These are phyloP conservation scores for Neoscelio sp. DNA, from an alignment of 2,888 invertebrate genomes.

Conservation along the genomic window DNA sequence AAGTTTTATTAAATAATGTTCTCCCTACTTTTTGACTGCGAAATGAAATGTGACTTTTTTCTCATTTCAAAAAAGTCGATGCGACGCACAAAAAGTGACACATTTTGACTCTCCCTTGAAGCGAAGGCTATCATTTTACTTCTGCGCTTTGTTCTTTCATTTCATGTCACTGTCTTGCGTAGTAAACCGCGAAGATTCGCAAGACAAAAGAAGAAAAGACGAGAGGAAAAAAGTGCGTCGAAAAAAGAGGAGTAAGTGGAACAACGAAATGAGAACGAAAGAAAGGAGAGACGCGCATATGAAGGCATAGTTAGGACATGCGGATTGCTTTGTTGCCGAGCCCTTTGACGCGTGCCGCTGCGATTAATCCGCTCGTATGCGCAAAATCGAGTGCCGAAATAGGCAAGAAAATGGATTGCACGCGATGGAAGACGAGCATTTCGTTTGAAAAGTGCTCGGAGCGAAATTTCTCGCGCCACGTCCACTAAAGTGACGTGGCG, in stretches of 20 bases:
- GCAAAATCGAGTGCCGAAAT: constrained; percentile 69
- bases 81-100: constrained; percentile 44
- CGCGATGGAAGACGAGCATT: constrained; percentile 20
- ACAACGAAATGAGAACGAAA: constrained; percentile 52
- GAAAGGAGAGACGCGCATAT: constrained; percentile 48
- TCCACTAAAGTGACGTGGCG: constrained; percentile 19
- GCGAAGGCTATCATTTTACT: constrained; percentile 52
- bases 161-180: constrained; percentile 58
- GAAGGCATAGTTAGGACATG: constrained; percentile 58
- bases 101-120: constrained; percentile 42
- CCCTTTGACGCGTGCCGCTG: constrained; percentile 72
- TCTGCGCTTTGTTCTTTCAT: constrained; percentile 60
- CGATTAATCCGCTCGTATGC: constrained; percentile 72
- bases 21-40: too few relatives aligned
- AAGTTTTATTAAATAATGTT: too few relatives aligned
- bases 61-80: not conserved
- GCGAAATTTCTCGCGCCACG: constrained; percentile 39
- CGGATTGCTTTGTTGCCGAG: constrained; percentile 67
- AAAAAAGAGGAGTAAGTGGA: constrained; percentile 52
- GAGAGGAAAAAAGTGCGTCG: constrained; percentile 16
- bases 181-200: constrained; percentile 55
- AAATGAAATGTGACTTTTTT: too few relatives aligned
- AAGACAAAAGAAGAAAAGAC: constrained; percentile 50
- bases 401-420: constrained; percentile 61
- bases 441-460: constrained; percentile 54